Conservation (phyloP, 2,888 invertebrate genomes). For the Torymus tubicola region DNA sequence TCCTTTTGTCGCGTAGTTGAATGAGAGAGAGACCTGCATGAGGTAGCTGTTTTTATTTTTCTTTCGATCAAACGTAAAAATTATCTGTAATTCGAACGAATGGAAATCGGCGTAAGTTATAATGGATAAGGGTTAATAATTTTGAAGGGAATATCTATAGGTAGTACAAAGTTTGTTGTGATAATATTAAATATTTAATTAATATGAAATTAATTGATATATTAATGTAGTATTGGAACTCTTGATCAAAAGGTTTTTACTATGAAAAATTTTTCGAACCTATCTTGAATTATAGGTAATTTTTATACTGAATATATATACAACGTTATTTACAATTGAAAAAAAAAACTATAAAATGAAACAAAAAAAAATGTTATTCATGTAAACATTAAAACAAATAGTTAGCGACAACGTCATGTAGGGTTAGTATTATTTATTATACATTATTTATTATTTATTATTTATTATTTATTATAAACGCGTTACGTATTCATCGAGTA, state of each 20-base stretch:
- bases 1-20: not conserved
- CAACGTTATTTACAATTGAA: not conserved
- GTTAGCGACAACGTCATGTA: slow-evolving; percentile 9
- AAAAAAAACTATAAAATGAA: not conserved
- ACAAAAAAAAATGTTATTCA: not conserved
- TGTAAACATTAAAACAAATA: not conserved
- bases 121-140: not conserved
- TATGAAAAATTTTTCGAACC: no score
- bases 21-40: slow-evolving; percentile 32
- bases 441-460: slow-evolving; percentile 18
- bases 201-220: no score
- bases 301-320: slow-evolving; percentile 21
- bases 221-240: no score
- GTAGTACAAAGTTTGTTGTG: no score
- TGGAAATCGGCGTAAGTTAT: no score
- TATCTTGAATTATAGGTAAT: slow-evolving; percentile 12
- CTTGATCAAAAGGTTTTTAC: no score
- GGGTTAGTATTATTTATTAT: slow-evolving; percentile 26
- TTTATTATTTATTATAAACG: slow-evolving; percentile 8
- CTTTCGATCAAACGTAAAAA: not conserved
- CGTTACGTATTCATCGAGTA: slow-evolving; percentile 20
- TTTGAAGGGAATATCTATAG: not conserved
- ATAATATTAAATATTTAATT: no score
- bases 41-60: not conserved
- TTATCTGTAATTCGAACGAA: slow-evolving; percentile 4